Conservation (phyloP, 2,888 invertebrate genomes). For the Sclerodermus sp. region DNA sequence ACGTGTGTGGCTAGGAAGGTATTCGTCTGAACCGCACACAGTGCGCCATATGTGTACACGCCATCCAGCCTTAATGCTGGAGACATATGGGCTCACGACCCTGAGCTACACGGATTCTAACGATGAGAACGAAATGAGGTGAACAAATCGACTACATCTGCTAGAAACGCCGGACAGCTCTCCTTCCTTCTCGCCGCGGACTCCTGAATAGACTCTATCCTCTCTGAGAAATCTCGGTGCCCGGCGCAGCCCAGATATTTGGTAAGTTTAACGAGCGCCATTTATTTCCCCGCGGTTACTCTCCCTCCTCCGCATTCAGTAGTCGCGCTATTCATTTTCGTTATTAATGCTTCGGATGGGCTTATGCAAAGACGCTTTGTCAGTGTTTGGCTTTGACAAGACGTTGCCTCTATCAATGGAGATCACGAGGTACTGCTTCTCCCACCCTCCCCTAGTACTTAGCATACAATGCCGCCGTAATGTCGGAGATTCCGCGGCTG, state of each 20-base stretch:
- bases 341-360: too few species aligned
- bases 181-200: background rate
- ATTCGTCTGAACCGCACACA: constrained; percentile 27
- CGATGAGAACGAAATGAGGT: constrained; percentile 36
- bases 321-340: too few species aligned
- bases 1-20: constrained; percentile 22
- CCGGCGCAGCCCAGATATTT: too few species aligned
- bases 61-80: constrained; percentile 37
- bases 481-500: constrained; percentile 29
- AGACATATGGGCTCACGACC: constrained; percentile 50
- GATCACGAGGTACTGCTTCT: too few species aligned
- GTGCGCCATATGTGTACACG: constrained; percentile 27
- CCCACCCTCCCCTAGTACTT: too few species aligned
- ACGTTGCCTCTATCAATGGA: too few species aligned
- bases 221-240: too few species aligned
- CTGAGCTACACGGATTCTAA: constrained; percentile 32
- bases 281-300: too few species aligned
- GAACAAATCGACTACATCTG: constrained; percentile 22
- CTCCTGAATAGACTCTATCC: background rate
- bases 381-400: too few species aligned
- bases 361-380: too few species aligned
- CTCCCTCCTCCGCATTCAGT: too few species aligned
- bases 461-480: constrained; percentile 30
- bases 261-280: too few species aligned
- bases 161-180: background rate